phyloP scores from a whole-genome alignment of 1,140 invertebrate species.

The Laupala kohalensis region DNA sequence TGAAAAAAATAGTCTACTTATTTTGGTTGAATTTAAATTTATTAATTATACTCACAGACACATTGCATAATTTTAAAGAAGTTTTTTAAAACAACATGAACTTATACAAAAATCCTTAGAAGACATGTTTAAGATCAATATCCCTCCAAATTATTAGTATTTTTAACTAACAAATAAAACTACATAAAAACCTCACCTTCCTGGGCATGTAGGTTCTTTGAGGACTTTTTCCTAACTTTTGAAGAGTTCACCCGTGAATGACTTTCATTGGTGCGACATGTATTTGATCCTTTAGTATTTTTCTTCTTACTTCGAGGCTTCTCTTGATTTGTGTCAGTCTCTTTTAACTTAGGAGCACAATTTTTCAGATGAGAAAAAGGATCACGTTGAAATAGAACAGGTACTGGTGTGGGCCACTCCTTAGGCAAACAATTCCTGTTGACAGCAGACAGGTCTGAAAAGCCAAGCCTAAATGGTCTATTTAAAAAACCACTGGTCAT shows the following conservation, averaged over 20 bases:
- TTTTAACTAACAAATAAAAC: background rate
- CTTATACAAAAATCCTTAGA: too few species aligned
- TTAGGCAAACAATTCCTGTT: background rate
- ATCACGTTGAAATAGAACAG: background rate
- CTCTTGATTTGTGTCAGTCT: background rate
- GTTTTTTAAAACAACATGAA: too few species aligned
- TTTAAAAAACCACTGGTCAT: background rate
- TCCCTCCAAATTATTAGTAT: too few species aligned
- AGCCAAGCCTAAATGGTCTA: background rate
- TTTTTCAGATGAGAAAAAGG: background rate
- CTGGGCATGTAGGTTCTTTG: background rate
- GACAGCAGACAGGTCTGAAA: background rate
- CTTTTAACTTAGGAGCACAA: background rate
- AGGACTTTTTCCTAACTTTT: constrained; percentile 5
- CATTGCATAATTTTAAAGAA: too few species aligned
- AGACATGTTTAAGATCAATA: too few species aligned
- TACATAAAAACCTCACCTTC: constrained; percentile 5
- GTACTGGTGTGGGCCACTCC: background rate
- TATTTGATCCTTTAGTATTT: background rate
- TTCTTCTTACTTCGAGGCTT: background rate
- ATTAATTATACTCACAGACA: too few species aligned
- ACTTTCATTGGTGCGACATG: background rate
- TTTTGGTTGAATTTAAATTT: too few species aligned
- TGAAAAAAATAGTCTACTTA: too few species aligned
- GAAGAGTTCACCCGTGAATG: background rate